Evolutionary conservation across 2,797 vertebrate genomes (phyloP).

Genomic region (Myotis vivesi): DNA sequence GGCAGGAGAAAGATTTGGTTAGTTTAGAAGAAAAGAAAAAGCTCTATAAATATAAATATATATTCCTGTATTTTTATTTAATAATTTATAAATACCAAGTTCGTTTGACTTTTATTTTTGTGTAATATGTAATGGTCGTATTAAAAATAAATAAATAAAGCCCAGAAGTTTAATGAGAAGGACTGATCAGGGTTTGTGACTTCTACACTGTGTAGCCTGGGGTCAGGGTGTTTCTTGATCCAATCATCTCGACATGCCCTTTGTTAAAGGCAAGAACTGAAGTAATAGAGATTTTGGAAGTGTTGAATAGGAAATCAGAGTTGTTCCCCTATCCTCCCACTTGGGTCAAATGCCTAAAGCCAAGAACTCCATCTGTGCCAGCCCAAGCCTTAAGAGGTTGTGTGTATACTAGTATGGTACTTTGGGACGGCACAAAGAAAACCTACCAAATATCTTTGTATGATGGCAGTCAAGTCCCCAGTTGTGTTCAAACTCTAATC

Average conservation of each 20-base stretch:
- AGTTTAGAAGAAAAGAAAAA: slow-evolving; percentile 80
- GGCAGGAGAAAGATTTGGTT: slow-evolving; percentile 79
- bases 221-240: slow-evolving; percentile 53
- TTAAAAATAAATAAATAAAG: slow-evolving; percentile 78
- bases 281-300: slow-evolving; percentile 35
- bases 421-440: slow-evolving; percentile 1
- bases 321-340: not conserved
- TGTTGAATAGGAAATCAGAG: not conserved
- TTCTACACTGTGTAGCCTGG: slow-evolving; percentile 62
- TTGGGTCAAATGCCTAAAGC: not conserved
- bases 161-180: slow-evolving; percentile 79
- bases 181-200: slow-evolving; percentile 78
- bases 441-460: slow-evolving; percentile 17
- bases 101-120: slow-evolving; percentile 83
- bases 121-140: slow-evolving; percentile 81
- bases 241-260: slow-evolving; percentile 50
- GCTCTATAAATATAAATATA: slow-evolving; percentile 82
- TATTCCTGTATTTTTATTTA: slow-evolving; percentile 83
- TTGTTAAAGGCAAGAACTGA: slow-evolving; percentile 55
- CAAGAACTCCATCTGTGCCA: slow-evolving; percentile 1
- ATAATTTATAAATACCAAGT: slow-evolving; percentile 82
- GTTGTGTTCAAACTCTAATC: not conserved
- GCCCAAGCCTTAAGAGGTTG: not conserved
- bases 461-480: not conserved
- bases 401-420: not conserved